Evolutionary conservation across 2,888 invertebrate genomes (phyloP), one percentile per base, ranked within the genome.

Genomic region (Acanthosoma haemorrhoidale): DNA sequence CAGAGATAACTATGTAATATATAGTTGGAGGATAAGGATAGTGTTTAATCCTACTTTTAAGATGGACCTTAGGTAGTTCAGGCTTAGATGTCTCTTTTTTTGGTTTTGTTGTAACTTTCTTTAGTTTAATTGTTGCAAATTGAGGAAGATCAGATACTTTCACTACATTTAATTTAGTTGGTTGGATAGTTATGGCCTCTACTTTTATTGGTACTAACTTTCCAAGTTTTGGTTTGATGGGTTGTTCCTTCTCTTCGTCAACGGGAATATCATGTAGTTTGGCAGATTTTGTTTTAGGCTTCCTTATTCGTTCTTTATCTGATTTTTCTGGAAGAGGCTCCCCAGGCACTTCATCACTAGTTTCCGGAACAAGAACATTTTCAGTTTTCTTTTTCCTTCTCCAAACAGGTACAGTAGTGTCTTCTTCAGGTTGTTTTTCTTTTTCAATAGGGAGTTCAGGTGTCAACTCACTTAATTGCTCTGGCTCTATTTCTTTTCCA

Each of bases 11-110:
- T 4, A 81, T 78, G 63, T 76, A 73, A 64, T 78, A 76, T 74
- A 80, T 79, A 43, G 75, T 41, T 18, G 81, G 79, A 38, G 82
- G 81, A 73, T 82, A 82, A 64, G 82, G 81, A 2, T 82, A 79
- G 75, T 83, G 83, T 43, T 81, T 83, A n/a, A 91, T 88, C 74
- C 88, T 83, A 78, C 90, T 90, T 77, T 88, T 89, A 0, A 91
- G 80, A 77, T 87, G 83, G 66, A 88, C 82, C 78, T 87, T 88
- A 0, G 88, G 89, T 69, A 90, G 79, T 68, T 79, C 78, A 3
- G 80, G 76, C 8, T 79, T 74, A 36, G 79, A 76, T 6, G 78
- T 71, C 73, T 82, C 83, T 75, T 81, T 80, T 75, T 85, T 84
- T n/a, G 84, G 82, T 72, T 83, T 80, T 11, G 80, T 77, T 0